Evolutionary conservation across 2,113 vertebrate species (phyloP).

Genomic region (Cinclus mexicanus): DNA sequence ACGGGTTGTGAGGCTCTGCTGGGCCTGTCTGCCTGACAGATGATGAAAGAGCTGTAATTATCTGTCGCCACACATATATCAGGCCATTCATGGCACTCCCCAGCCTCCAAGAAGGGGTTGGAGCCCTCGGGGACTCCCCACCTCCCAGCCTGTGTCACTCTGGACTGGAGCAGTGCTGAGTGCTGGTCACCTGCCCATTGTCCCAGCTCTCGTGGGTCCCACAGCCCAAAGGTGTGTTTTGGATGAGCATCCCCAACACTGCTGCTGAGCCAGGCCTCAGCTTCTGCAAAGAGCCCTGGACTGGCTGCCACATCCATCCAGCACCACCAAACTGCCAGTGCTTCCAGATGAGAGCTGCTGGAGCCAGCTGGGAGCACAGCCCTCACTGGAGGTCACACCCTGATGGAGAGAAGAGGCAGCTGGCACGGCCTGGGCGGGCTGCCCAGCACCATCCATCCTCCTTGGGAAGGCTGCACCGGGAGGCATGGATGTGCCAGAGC

Average conservation of each 20-base stretch:
- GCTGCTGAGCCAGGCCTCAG: neutral
- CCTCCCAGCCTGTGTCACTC: neutral
- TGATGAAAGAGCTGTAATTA: conserved; percentile 49
- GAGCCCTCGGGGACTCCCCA: neutral
- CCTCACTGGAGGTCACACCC: neutral
- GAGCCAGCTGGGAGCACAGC: neutral
- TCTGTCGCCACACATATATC: conserved; percentile 34
- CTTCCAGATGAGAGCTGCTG: neutral
- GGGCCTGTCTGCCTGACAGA: neutral
- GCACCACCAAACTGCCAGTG: accelerated
- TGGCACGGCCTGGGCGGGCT: accelerated
- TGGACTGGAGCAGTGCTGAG: neutral
- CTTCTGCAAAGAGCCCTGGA: neutral
- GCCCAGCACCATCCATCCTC: neutral
- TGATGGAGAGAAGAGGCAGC: neutral
- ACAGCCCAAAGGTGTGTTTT: neutral
- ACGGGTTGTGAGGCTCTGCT: neutral
- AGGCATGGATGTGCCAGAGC: neutral
- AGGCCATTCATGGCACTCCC: neutral
- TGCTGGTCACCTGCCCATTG: accelerated
- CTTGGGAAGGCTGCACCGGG: neutral
- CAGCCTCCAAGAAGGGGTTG: neutral
- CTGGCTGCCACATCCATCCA: neutral
- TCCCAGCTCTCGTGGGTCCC: neutral
- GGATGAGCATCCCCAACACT: neutral